phyloP scores from a whole-genome alignment of 2,888 invertebrate genomes.

The Hydriomena furcata region DNA sequence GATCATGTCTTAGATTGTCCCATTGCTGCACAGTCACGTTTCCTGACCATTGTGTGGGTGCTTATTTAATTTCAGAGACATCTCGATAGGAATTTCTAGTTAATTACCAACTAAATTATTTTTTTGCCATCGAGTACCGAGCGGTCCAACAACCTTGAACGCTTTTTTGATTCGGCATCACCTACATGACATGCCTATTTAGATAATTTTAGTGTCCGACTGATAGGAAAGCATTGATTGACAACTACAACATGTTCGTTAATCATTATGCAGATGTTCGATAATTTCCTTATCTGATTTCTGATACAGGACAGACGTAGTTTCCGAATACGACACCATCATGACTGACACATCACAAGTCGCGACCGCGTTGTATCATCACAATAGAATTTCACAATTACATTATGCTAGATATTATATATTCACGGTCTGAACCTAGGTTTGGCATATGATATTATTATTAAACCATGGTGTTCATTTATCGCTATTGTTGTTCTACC shows the following conservation, averaged over 20 bases:
- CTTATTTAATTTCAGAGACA: slow-evolving; percentile 67
- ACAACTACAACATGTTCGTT: slow-evolving; percentile 64
- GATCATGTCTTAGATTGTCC: slow-evolving; percentile 79
- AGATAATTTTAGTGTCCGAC: slow-evolving; percentile 48
- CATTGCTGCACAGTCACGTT: slow-evolving; percentile 73
- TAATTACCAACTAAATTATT: slow-evolving; percentile 65
- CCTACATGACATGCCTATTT: slow-evolving; percentile 50
- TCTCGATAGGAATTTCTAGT: slow-evolving; percentile 66
- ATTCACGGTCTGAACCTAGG: slow-evolving; percentile 57
- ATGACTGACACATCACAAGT: slow-evolving; percentile 63
- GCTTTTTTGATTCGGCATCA: slow-evolving; percentile 48
- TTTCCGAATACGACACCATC: slow-evolving; percentile 61
- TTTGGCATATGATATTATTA: slow-evolving; percentile 57
- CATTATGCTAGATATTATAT: slow-evolving; percentile 62
- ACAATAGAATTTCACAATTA: slow-evolving; percentile 59
- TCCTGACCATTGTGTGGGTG: slow-evolving; percentile 65
- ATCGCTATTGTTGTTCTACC: slow-evolving; percentile 60
- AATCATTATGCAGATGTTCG: slow-evolving; percentile 68
- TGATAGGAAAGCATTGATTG: slow-evolving; percentile 64
- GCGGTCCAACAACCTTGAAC: slow-evolving; percentile 54
- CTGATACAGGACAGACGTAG: slow-evolving; percentile 49
- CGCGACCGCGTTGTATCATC: slow-evolving; percentile 47
- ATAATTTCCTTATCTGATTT: slow-evolving; percentile 66
- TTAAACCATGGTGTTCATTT: slow-evolving; percentile 58
- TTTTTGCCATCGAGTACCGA: slow-evolving; percentile 45